Evolutionary conservation across 2,888 invertebrate genomes (phyloP), one percentile per base, ranked within the genome.

Genomic region (Geophilus truncorum): DNA sequence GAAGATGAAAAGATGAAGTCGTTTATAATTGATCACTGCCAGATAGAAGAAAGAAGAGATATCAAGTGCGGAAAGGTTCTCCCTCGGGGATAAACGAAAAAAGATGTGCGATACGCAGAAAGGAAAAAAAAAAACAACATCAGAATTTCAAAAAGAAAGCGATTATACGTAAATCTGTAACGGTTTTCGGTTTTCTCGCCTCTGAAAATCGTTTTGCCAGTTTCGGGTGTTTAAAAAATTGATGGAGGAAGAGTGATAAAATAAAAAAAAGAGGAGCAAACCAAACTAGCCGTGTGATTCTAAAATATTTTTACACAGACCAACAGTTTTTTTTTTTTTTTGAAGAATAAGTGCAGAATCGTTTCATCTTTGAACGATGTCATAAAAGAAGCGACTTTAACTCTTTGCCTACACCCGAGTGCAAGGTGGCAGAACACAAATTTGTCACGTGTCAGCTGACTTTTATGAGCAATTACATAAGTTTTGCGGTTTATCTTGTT

Each of bases 1-100:
- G 62, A 62, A 62, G 62, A 62, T 62, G 62, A 62, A 62, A 62
- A 62, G 62, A 62, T 62, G 62, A 62, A 62, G 62, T 62, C 62
- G 62, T 62, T 62, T 62, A 62, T 62, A 62, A 62, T 62, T 62
- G 62, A 62, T 62, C 62, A 62, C 62, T 62, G 23, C 62, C 62
- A 62, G 62, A 62, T 62, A 62, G 25, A 62, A 25, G 62, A 25
- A 25, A 62, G 28, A 62, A 25, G 12, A 62, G 62, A 62, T 25
- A 25, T 62, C 25, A 62, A 62, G 62, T 23, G 62, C 23, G 25
- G 62, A 62, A 62, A 62, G 62, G 62, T 62, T 62, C 10, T 62
- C 62, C 62, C 57, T 15, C 25, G 25, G 25, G 62, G 62, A 62
- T 12, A 62, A 62, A 62, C 9, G 9, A 10, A 15, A 62, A 10